Evolutionary conservation across 2,888 invertebrate genomes (phyloP).

Genomic region (Cheiracanthium punctorium): DNA sequence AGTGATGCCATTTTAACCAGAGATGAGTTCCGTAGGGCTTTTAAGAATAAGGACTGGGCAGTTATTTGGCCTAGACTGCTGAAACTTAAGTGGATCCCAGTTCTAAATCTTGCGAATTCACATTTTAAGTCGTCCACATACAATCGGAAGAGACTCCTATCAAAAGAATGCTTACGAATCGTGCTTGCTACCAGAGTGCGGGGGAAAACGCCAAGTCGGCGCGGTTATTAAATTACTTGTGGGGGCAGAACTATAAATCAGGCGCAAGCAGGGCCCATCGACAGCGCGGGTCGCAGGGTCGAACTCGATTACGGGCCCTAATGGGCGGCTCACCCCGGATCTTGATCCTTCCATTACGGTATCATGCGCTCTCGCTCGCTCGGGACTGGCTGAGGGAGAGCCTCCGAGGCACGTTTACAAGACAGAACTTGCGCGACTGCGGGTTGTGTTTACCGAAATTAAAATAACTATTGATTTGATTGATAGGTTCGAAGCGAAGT

Average conservation of each 20-base stretch:
- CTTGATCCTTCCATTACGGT: constrained; percentile 58
- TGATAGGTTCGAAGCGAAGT: no score
- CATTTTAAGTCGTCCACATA: no score
- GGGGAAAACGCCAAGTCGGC: neutral
- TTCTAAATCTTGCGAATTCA: no score
- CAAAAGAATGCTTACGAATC: neutral
- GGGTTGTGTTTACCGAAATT: neutral
- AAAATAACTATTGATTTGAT: no score
- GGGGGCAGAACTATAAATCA: constrained; percentile 44
- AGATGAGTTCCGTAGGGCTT: no score
- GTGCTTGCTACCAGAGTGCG: constrained; percentile 29
- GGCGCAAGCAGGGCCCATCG: constrained; percentile 31
- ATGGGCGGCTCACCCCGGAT: constrained; percentile 65
- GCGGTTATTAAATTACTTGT: constrained; percentile 51
- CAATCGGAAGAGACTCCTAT: no score
- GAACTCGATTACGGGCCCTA: constrained; percentile 57
- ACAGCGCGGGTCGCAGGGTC: constrained; percentile 50
- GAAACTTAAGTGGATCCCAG: no score
- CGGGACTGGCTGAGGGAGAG: neutral
- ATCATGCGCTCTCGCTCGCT: constrained; percentile 23
- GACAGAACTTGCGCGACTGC: neutral
- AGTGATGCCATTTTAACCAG: no score
- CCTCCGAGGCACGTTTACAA: neutral
- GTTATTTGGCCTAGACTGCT: no score
- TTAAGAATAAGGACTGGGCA: no score